Conservation (phyloP, 2,888 invertebrate species). For the Himalopsyche anomala region DNA sequence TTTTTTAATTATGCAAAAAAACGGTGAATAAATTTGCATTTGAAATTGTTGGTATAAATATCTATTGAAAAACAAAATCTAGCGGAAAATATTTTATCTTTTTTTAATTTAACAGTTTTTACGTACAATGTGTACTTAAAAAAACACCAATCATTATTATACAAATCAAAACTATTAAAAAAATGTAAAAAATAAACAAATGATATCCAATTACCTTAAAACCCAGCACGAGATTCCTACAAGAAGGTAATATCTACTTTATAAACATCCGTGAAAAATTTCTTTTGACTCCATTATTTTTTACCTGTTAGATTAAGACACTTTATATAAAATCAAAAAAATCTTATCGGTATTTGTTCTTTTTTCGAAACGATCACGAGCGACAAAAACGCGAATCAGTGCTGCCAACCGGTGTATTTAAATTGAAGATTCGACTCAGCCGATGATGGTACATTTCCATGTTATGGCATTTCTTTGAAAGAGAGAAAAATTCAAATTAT, state of each 20-base stretch:
- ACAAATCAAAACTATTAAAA: neutral
- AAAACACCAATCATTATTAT: neutral
- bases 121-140: neutral
- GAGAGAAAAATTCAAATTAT: neutral
- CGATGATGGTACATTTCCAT: conserved; percentile 13
- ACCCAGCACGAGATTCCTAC: neutral
- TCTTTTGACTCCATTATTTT: neutral
- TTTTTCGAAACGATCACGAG: conserved; percentile 16
- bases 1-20: too few species aligned
- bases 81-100: neutral
- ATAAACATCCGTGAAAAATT: conserved; percentile 6
- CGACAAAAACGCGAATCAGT: conserved; percentile 8
- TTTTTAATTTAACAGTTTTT: neutral
- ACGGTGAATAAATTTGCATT: too few species aligned
- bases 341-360: neutral
- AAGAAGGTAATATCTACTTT: too few species aligned
- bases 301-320: conserved; percentile 16
- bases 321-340: conserved; percentile 15
- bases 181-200: neutral
- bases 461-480: neutral
- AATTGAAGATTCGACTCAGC: conserved; percentile 36
- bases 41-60: too few species aligned
- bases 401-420: conserved; percentile 27
- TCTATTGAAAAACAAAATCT: too few species aligned
- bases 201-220: neutral